These are phyloP conservation scores for Mobula hypostoma DNA, from an alignment of 2,113 vertebrate genomes.

Conservation along the genomic window DNA sequence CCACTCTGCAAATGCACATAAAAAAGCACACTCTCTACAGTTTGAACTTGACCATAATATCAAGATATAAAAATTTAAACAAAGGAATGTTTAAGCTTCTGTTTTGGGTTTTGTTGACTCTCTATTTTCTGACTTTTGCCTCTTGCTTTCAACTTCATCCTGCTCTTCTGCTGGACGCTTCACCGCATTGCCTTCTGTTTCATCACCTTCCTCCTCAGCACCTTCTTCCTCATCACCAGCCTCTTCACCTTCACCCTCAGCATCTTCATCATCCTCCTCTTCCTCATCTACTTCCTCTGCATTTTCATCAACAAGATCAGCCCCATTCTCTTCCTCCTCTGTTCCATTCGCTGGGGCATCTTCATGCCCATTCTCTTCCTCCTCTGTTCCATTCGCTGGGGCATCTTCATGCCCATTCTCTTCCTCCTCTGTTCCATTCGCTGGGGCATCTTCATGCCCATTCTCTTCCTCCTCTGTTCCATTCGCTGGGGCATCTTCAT, in stretches of 20 bases:
- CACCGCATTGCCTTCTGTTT: constrained; percentile 58
- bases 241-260: constrained; percentile 47
- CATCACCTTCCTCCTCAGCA: constrained; percentile 49
- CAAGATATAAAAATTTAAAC: constrained; percentile 51
- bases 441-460: constrained; percentile 52
- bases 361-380: constrained; percentile 61
- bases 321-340: constrained; percentile 58
- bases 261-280: constrained; percentile 45
- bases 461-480: constrained; percentile 70
- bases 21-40: constrained; percentile 69
- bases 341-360: background rate
- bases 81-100: constrained; percentile 55
- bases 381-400: constrained; percentile 63
- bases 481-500: constrained; percentile 66
- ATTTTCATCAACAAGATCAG: constrained; percentile 57
- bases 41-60: constrained; percentile 60
- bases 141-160: constrained; percentile 67
- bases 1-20: constrained; percentile 55
- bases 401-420: constrained; percentile 60
- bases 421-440: constrained; percentile 47
- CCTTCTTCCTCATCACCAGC: constrained; percentile 46
- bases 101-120: constrained; percentile 66
- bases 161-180: constrained; percentile 69
- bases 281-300: constrained; percentile 48
- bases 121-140: constrained; percentile 70